Conservation (phyloP, 1,140 invertebrate genomes). For the Nomia melanderi region DNA sequence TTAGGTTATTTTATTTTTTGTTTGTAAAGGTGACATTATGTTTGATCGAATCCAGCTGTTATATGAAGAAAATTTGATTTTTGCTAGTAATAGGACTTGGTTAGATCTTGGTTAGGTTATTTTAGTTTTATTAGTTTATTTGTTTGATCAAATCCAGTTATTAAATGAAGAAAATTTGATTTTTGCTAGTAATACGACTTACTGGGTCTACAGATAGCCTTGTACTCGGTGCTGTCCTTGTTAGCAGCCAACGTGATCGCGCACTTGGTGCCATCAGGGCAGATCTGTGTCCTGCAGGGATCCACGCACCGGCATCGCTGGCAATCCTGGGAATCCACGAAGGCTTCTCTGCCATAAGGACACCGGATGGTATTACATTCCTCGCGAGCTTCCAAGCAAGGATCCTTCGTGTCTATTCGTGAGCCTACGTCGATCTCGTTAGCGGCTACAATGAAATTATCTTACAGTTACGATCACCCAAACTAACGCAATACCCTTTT, state of each 20-base stretch:
- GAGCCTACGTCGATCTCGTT: constrained; percentile 74
- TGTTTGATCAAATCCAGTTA: too few species aligned
- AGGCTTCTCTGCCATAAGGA: constrained; percentile 89
- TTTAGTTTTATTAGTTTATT: too few species aligned
- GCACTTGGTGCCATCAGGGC: constrained; percentile 85
- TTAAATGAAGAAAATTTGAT: too few species aligned
- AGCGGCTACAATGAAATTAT: constrained; percentile 57
- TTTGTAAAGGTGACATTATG: too few species aligned
- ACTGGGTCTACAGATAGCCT: constrained; percentile 85
- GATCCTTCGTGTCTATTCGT: constrained; percentile 68
- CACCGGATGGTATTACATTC: constrained; percentile 85
- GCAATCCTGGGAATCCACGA: constrained; percentile 84
- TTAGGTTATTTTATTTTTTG: too few species aligned
- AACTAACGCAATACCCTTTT: too few species aligned
- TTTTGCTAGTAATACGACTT: too few species aligned
- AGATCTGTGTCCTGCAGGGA: constrained; percentile 86
- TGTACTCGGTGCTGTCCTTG: constrained; percentile 78
- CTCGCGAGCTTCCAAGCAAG: constrained; percentile 82
- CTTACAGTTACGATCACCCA: background rate
- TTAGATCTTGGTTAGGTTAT: too few species aligned
- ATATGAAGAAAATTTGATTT: too few species aligned
- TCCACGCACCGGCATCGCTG: constrained; percentile 89
- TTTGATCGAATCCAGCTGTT: too few species aligned
- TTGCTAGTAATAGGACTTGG: too few species aligned
- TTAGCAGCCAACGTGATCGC: constrained; percentile 83